Evolutionary conservation across 2,797 vertebrate species (phyloP).

Genomic region (Argentina silus): DNA sequence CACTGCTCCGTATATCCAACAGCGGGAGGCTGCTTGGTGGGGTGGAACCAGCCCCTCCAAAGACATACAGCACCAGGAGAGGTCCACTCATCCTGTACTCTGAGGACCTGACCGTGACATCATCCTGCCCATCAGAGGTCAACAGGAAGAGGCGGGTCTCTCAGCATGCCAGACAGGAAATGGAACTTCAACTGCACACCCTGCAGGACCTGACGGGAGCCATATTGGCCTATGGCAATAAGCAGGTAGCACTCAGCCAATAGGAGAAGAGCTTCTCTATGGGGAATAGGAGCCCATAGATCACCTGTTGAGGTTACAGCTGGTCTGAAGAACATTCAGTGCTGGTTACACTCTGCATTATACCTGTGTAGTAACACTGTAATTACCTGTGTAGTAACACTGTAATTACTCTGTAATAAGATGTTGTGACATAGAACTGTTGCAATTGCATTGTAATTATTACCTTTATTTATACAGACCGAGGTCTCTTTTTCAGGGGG

Average conservation of each 20-base stretch:
- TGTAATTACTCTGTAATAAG: too few species aligned
- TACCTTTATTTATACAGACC: too few species aligned
- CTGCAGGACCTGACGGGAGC: constrained; percentile 74
- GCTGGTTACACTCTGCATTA: too few species aligned
- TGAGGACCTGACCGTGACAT: constrained; percentile 70
- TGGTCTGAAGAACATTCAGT: too few species aligned
- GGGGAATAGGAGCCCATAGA: not conserved
- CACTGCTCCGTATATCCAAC: constrained; percentile 58
- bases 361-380: too few species aligned
- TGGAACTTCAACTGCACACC: constrained; percentile 55
- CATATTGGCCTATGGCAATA: constrained; percentile 66
- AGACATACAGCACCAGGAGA: constrained; percentile 82
- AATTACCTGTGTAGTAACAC: too few species aligned
- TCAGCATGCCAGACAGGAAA: constrained; percentile 45
- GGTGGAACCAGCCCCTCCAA: constrained; percentile 67
- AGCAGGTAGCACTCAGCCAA: constrained; percentile 64
- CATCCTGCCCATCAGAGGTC: constrained; percentile 35
- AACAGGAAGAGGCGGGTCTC: constrained; percentile 45
- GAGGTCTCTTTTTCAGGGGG: too few species aligned
- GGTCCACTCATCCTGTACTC: constrained; percentile 79
- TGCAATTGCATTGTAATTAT: too few species aligned
- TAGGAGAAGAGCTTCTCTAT: not conserved
- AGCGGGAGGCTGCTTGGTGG: constrained; percentile 50
- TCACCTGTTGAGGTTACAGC: too few species aligned
- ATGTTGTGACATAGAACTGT: too few species aligned